phyloP scores from a whole-genome alignment of 2,888 invertebrate species.

The Cylloceria caligata region DNA sequence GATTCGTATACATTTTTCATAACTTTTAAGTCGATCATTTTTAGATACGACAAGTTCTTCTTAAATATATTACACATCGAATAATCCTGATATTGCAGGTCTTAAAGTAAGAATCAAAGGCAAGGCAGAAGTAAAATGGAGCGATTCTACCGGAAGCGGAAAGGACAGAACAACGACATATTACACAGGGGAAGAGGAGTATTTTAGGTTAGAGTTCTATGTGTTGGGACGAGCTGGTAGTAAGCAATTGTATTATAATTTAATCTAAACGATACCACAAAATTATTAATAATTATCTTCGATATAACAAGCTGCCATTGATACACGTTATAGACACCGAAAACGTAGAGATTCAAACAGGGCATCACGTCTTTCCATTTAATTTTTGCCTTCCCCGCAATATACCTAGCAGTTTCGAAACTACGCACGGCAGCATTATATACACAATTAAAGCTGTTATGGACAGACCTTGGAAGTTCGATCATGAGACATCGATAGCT shows the following conservation, averaged over 20 bases:
- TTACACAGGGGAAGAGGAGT: constrained; percentile 89
- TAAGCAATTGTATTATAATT: constrained; percentile 12
- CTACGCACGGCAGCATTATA: constrained; percentile 89
- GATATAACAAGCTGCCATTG: not conserved
- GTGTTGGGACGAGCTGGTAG: constrained; percentile 87
- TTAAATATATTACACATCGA: not conserved
- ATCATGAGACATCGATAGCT: constrained; percentile 91
- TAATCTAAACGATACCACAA: not conserved
- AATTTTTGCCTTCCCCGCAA: constrained; percentile 90
- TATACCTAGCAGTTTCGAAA: constrained; percentile 91
- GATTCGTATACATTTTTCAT: not conserved
- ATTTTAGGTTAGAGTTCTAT: constrained; percentile 90
- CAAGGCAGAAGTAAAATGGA: constrained; percentile 31
- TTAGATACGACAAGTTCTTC: not conserved
- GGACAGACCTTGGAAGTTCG: constrained; percentile 92
- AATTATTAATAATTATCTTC: not conserved
- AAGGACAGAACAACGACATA: constrained; percentile 64
- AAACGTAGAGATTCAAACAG: constrained; percentile 89
- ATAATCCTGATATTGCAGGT: constrained; percentile 86
- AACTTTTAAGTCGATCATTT: not conserved
- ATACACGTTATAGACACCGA: constrained; percentile 83
- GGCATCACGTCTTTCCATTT: constrained; percentile 91
- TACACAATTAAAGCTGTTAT: constrained; percentile 91
- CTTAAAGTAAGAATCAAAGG: constrained; percentile 86
- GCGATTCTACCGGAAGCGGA: constrained; percentile 33